Percentiles rank a stretch among this genome's conserved stretches.
Evolutionary conservation across 2,888 invertebrate genomes (phyloP).

Genomic region (Sesamia inferens): DNA sequence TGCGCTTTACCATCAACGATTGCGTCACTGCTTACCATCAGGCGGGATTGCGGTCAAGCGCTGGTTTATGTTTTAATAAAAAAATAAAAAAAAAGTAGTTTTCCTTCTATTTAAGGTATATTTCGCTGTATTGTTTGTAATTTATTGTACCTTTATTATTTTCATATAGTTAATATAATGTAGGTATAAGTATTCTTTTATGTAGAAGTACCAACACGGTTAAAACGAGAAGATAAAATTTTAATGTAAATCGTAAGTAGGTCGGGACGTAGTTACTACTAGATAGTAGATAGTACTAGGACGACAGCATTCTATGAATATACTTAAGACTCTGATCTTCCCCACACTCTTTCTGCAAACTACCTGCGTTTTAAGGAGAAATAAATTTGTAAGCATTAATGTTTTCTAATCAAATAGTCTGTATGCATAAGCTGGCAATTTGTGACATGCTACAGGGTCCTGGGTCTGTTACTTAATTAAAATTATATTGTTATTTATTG

Average conservation of each 20-base stretch:
- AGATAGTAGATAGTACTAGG: background rate
- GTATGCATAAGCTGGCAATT: background rate
- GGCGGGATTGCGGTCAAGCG: too few species aligned
- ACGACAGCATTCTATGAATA: background rate
- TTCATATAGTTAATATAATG: too few species aligned
- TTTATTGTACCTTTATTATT: too few species aligned
- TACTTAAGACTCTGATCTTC: background rate
- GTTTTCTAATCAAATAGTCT: background rate
- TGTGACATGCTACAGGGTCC: background rate
- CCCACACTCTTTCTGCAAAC: background rate
- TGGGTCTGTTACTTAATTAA: background rate
- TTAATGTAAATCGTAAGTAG: background rate
- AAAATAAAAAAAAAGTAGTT: too few species aligned
- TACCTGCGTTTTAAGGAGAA: background rate
- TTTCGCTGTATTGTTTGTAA: too few species aligned
- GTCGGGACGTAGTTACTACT: background rate
- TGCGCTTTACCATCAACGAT: too few species aligned
- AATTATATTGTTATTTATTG: background rate
- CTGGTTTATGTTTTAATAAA: too few species aligned
- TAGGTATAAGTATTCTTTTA: too few species aligned
- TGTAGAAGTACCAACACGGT: too few species aligned
- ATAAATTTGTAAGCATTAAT: constrained; percentile 14
- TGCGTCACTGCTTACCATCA: too few species aligned
- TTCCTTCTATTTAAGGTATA: too few species aligned
- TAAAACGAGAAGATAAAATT: background rate